Conservation (phyloP, 2,797 vertebrate genomes). For the Urophycis tenuis region DNA sequence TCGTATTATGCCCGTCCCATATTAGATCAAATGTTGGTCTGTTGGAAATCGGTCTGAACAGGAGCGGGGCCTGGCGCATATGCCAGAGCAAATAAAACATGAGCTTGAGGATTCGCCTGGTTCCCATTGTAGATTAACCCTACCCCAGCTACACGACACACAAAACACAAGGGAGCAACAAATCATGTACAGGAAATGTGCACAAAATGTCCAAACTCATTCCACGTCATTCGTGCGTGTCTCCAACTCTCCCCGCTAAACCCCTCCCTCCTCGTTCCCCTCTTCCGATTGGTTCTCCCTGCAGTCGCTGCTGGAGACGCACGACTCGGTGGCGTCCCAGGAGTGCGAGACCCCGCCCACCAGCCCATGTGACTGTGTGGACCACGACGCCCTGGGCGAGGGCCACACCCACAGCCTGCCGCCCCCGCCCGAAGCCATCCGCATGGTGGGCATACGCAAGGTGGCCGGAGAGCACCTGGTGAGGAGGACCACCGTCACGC, state of each 20-base stretch:
- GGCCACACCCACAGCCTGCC: slow-evolving; percentile 53
- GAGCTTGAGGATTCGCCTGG: too few species aligned
- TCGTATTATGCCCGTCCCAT: too few species aligned
- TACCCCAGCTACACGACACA: neutral
- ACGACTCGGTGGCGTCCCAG: slow-evolving; percentile 88
- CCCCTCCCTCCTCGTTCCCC: too few species aligned
- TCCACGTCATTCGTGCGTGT: too few species aligned
- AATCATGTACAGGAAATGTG: neutral
- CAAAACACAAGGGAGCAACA: neutral
- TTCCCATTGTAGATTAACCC: neutral
- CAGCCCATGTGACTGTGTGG: slow-evolving; percentile 72
- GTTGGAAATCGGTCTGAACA: too few species aligned
- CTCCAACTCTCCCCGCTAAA: neutral
- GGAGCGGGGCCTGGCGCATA: too few species aligned
- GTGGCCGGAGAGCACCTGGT: slow-evolving; percentile 84
- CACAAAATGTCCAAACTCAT: neutral
- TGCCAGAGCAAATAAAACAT: too few species aligned
- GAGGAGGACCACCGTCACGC: slow-evolving; percentile 12
- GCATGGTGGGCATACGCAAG: slow-evolving; percentile 93
- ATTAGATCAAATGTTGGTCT: too few species aligned
- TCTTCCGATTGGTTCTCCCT: slow-evolving; percentile 6
- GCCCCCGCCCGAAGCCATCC: slow-evolving; percentile 79
- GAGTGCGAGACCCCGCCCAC: slow-evolving; percentile 78
- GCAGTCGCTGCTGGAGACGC: slow-evolving; percentile 88
- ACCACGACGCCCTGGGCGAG: slow-evolving; percentile 55